Percentiles rank a stretch among this genome's conserved stretches.
phyloP scores from a whole-genome alignment of 2,888 invertebrate species.

The Theodoxus fluviatilis region DNA sequence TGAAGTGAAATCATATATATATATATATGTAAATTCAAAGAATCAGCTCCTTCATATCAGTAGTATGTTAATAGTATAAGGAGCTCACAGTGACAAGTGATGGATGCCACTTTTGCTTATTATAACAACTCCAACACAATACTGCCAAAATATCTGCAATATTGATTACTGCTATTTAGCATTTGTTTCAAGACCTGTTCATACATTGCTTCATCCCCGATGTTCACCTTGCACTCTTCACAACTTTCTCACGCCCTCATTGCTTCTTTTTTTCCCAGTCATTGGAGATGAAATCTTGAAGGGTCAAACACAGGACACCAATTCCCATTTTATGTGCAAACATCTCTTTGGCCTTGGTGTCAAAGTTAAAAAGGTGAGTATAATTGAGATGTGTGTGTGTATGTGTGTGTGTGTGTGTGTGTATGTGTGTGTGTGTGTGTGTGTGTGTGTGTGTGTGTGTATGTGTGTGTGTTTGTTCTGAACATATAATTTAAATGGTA shows the following conservation, averaged over 20 bases:
- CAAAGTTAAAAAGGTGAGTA: conserved; percentile 69
- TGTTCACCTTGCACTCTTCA: too few relatives aligned
- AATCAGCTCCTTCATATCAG: too few relatives aligned
- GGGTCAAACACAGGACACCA: conserved; percentile 76
- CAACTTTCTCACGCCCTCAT: too few relatives aligned
- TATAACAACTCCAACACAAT: too few relatives aligned
- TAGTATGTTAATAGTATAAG: too few relatives aligned
- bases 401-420: background rate
- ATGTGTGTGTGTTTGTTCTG: background rate
- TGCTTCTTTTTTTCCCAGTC: conserved; percentile 64
- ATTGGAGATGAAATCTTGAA: conserved; percentile 82
- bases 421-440: background rate
- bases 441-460: background rate
- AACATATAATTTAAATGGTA: background rate
- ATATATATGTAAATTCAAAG: background rate
- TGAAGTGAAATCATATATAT: background rate
- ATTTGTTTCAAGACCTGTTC: too few relatives aligned
- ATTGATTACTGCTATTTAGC: too few relatives aligned
- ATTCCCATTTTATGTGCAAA: conserved; percentile 73
- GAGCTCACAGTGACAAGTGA: too few relatives aligned
- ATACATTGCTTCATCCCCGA: too few relatives aligned
- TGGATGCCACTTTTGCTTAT: too few relatives aligned
- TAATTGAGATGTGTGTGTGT: background rate
- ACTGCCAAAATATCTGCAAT: too few relatives aligned
- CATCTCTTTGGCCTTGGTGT: conserved; percentile 73